Percentiles rank a stretch among this genome's conserved stretches.
Conservation (phyloP, 2,888 invertebrate species). For the Philaethria dido region DNA sequence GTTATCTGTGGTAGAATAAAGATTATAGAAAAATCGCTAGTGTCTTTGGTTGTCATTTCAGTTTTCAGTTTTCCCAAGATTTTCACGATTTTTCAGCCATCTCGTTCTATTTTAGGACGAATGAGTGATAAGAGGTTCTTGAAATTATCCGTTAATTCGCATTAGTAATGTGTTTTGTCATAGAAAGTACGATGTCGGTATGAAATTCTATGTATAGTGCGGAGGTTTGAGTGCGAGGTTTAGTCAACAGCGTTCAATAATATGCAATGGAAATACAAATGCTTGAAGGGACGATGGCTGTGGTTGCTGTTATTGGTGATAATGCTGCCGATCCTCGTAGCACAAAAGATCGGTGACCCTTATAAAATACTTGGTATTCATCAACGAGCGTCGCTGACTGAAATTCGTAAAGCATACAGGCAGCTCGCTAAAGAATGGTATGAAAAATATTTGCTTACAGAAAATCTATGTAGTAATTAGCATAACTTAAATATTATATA, state of each 20-base stretch:
- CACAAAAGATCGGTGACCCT: constrained; percentile 88
- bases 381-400: constrained; percentile 88
- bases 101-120: constrained; percentile 78
- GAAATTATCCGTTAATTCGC: constrained; percentile 57
- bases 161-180: constrained; percentile 58
- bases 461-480: background rate
- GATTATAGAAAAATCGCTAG: background rate
- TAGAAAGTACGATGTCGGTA: constrained; percentile 51
- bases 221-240: constrained; percentile 52
- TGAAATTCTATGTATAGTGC: constrained; percentile 62
- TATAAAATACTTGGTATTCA: constrained; percentile 92
- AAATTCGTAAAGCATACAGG: constrained; percentile 95
- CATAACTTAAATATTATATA: background rate
- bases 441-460: constrained; percentile 46
- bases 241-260: constrained; percentile 57
- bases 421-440: constrained; percentile 96
- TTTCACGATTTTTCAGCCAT: constrained; percentile 70
- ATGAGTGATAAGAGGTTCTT: constrained; percentile 74
- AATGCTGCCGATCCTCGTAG: constrained; percentile 56
- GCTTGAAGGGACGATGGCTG: constrained; percentile 70
- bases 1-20: background rate
- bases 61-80: constrained; percentile 58
- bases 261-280: constrained; percentile 77
- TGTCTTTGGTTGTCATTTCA: constrained; percentile 25
- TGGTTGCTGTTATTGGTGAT: constrained; percentile 58